Percentiles rank a stretch among this genome's conserved stretches.
Evolutionary conservation across 2,797 vertebrate genomes (phyloP).

Genomic region (Sylvia borin): DNA sequence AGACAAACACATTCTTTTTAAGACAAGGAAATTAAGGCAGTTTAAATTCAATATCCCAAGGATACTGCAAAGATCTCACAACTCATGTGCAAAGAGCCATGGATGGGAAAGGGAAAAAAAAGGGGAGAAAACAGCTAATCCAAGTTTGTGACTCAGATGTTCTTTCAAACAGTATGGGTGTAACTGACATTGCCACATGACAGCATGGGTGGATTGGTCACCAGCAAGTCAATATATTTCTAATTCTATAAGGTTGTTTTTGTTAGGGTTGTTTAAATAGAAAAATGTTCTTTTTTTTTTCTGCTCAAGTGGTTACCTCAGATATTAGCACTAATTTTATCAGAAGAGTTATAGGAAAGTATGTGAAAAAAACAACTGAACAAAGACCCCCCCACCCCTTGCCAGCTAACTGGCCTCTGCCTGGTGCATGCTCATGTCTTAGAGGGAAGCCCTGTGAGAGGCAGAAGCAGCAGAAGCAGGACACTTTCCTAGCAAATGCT

Average conservation of each 20-base stretch:
- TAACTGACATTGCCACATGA: neutral
- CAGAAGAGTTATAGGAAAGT: neutral
- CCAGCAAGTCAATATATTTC: neutral
- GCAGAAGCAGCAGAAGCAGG: neutral
- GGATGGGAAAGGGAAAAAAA: neutral
- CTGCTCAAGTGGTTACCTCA: neutral
- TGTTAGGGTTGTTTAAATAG: neutral
- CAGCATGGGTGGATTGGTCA: neutral
- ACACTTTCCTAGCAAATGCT: accelerated
- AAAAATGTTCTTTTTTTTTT: neutral
- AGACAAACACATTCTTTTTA: neutral
- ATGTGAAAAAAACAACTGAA: neutral
- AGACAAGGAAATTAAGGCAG: neutral
- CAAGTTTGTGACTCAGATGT: neutral
- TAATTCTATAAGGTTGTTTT: neutral
- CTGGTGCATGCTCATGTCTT: accelerated
- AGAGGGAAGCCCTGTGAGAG: no score
- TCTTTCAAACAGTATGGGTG: neutral
- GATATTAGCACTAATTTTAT: neutral
- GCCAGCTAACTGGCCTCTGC: neutral
- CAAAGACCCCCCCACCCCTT: accelerated
- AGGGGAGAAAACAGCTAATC: neutral
- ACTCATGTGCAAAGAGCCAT: neutral
- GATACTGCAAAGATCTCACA: neutral
- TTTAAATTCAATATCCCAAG: neutral